phyloP scores from a whole-genome alignment of 2,888 invertebrate species.

The Aleiodes leptofemur region DNA sequence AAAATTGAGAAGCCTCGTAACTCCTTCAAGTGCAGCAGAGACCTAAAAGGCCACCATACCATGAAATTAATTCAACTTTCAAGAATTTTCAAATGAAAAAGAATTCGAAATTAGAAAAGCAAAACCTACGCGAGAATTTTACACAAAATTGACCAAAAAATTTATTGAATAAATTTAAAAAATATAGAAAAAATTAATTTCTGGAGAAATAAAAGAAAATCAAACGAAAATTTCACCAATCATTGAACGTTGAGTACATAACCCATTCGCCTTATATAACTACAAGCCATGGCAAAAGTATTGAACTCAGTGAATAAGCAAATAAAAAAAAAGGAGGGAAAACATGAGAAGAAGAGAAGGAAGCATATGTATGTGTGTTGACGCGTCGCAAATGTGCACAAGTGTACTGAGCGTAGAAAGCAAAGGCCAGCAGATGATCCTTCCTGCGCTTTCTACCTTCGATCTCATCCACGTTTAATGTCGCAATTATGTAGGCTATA shows the following conservation, averaged over 20 bases:
- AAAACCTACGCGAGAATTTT: no score
- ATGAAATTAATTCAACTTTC: no score
- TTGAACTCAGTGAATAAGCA: neutral
- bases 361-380: slow-evolving; percentile 34
- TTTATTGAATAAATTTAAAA: no score
- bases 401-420: slow-evolving; percentile 64
- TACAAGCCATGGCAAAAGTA: slow-evolving; percentile 13
- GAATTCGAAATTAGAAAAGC: no score
- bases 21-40: no score
- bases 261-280: slow-evolving; percentile 65
- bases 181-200: neutral
- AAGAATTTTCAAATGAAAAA: no score
- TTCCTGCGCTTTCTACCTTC: slow-evolving; percentile 73
- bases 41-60: no score
- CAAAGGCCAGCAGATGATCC: slow-evolving; percentile 74
- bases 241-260: slow-evolving; percentile 48
- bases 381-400: slow-evolving; percentile 11
- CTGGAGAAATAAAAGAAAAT: slow-evolving; percentile 37
- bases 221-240: no score
- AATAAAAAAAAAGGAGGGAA: neutral
- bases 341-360: slow-evolving; percentile 12
- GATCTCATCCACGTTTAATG: slow-evolving; percentile 63
- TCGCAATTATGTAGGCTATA: slow-evolving; percentile 65
- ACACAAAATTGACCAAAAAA: no score
- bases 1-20: no score